Base-by-base conservation (phyloP, 2,113 vertebrate species). In the Calyptomena viridis region DNA sequence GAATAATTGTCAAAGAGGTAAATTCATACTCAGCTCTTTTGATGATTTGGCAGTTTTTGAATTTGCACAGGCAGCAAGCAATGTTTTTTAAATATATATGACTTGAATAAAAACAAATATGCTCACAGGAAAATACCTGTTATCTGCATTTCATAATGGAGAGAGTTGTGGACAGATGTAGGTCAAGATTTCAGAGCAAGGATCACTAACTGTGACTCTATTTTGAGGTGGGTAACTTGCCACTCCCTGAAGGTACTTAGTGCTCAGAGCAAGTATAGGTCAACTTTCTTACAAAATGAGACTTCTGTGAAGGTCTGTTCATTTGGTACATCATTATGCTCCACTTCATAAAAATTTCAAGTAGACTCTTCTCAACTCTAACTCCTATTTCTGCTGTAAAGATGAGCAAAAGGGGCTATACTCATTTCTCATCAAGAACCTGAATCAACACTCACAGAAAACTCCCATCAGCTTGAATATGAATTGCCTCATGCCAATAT, bases 41-140 rank as follows among this genome's bases (percentile, higher is more conserved):
- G 95, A 95, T 96, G 93, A 97, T 93, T 30, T 93, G 73, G 67
- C 82, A 93, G 87, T 23, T 97, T 95, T 94, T 92, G 77, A 96
- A 97, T 84, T 85, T 77, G 55, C 53, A 63, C 33, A 89, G 83
- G 67, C 56, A 94, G 91, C 92, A 93, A 94, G 39, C 58, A 75
- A 33, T 82, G 14, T 7, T 91, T 91, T 90, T 77, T 46, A 68
- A 40, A 77, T 59, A 91, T 64, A 86, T 8, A 50, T 59, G 71
- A 87, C 90, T 63, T 84, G 46, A 92, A 91, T 81, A 90, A 93
- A 95, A 87, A 78, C 52, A 77, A 92, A 67, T 52, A 35, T 63
- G 42, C 69, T 93, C 44, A 50, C 64, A 69, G 66, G 18, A 71
- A 81, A 88, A 59, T 37, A 44, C 37, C 58, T 4, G 4, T 64